Base-by-base conservation (phyloP, 1,140 invertebrate genomes). In the Ylistrum balloti region DNA sequence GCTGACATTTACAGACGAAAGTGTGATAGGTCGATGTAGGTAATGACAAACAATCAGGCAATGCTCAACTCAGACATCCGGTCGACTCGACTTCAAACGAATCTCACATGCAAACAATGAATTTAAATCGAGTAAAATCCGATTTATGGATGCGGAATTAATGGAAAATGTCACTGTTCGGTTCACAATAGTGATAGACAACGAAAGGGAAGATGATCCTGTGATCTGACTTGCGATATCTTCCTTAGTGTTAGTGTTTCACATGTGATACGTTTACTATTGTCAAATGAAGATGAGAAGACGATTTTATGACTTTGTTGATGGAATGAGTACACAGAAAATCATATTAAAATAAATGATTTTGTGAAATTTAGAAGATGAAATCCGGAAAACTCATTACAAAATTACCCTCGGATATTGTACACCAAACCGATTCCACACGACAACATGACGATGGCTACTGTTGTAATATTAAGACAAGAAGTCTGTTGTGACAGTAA, bases 101-200 rank as follows among this genome's bases (percentile, higher is more conserved):
- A 74, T 3, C 5, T 7, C 22, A 74, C 56, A 74, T 74, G 56
- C 56, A 74, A 74, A 74, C n/a, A 74, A 74, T 74, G 56, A 74
- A 74, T 74, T 74, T 74, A 74, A 74, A 74, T 74, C n/a, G 56
- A 74, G 56, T 28, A 74, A 74, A 74, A 74, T 74, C n/a, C 22
- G 56, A 74, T 28, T 74, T 74, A n/a, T 74, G n/a, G n/a, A 74
- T n/a, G 28, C 56, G 11, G 56, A 74, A 74, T 74, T 28, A 74
- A 74, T 74, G 56, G 22, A 74, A 74, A 74, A 28, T 74, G 56
- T 74, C 56, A 74, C 22, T 28, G n/a, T 74, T 74, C 28, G 22
- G 13, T 74, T 28, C 22, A 74, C 56, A 74, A 74, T 28, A 17
- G 56, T 74, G 28, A 74, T 17, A 74, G 56, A 74, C 22, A 5